Evolutionary conservation across 1,140 invertebrate genomes (phyloP).

Genomic region (Drosophila lowei): DNA sequence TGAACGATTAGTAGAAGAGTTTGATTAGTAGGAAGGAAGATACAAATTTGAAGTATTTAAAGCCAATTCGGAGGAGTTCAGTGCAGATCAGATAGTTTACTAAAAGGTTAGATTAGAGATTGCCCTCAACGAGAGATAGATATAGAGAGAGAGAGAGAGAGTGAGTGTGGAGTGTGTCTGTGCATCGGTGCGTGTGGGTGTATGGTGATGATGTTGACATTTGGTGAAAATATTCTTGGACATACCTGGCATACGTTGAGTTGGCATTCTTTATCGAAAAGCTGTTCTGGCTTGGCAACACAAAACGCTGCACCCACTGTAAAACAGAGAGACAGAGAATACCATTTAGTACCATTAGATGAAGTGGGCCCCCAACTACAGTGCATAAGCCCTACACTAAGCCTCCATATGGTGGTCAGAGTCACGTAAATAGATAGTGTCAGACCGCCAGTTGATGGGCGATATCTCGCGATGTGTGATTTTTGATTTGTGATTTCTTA

Average conservation of each 20-base stretch:
- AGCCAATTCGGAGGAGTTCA: slow-evolving; percentile 12
- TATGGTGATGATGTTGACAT: slow-evolving; percentile 12
- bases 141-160: slow-evolving; percentile 12
- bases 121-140: slow-evolving; percentile 1
- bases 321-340: slow-evolving; percentile 33
- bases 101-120: slow-evolving; percentile 19
- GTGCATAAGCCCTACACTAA: slow-evolving; percentile 1
- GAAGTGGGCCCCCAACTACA: slow-evolving; percentile 12
- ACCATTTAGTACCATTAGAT: slow-evolving; percentile 42
- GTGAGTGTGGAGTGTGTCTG: slow-evolving; percentile 27
- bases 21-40: slow-evolving; percentile 12
- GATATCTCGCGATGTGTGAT: slow-evolving; percentile 35
- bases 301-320: slow-evolving; percentile 81
- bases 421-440: slow-evolving; percentile 71
- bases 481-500: slow-evolving; percentile 59
- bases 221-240: slow-evolving; percentile 26
- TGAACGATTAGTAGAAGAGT: slow-evolving; percentile 32
- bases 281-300: slow-evolving; percentile 79
- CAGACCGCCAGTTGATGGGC: slow-evolving; percentile 18
- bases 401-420: slow-evolving; percentile 15
- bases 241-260: slow-evolving; percentile 82
- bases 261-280: slow-evolving; percentile 80
- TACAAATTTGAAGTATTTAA: slow-evolving; percentile 6
- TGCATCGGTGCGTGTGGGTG: slow-evolving; percentile 30
- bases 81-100: slow-evolving; percentile 30